Evolutionary conservation across 2,113 vertebrate genomes (phyloP).

Genomic region (Prunella himalayana): DNA sequence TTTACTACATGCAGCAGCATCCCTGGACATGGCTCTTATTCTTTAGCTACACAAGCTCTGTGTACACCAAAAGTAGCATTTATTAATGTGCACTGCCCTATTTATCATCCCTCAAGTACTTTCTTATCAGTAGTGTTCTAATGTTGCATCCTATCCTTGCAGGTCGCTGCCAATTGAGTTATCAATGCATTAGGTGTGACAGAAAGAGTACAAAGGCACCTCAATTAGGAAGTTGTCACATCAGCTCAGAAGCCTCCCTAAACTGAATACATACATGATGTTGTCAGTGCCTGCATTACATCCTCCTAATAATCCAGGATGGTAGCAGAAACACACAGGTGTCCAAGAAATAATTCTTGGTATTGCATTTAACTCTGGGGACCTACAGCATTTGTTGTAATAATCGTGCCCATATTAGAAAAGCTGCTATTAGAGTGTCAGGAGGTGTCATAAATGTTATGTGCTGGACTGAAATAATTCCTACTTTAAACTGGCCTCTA

Average conservation of each 20-base stretch:
- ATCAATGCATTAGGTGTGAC: not conserved
- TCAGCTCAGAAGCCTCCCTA: not conserved
- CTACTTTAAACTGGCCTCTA: not conserved
- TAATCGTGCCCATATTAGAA: not conserved
- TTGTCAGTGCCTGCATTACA: not conserved
- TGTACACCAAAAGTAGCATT: not conserved
- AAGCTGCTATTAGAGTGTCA: not conserved
- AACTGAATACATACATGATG: not conserved
- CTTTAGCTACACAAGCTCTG: not conserved
- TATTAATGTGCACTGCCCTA: not conserved
- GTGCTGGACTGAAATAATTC: not conserved
- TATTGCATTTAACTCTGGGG: not conserved
- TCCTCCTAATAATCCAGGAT: not conserved
- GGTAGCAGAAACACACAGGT: not conserved
- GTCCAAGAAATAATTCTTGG: not conserved
- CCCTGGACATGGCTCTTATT: not conserved
- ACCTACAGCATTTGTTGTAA: not conserved
- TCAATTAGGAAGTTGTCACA: not conserved
- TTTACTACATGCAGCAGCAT: not conserved
- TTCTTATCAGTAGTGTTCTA: not conserved
- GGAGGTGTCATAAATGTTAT: not conserved
- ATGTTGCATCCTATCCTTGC: not conserved
- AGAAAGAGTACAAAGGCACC: not conserved
- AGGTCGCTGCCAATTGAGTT: not conserved
- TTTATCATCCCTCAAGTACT: not conserved